Conservation (phyloP, 2,888 invertebrate genomes). For the Biston betularia region DNA sequence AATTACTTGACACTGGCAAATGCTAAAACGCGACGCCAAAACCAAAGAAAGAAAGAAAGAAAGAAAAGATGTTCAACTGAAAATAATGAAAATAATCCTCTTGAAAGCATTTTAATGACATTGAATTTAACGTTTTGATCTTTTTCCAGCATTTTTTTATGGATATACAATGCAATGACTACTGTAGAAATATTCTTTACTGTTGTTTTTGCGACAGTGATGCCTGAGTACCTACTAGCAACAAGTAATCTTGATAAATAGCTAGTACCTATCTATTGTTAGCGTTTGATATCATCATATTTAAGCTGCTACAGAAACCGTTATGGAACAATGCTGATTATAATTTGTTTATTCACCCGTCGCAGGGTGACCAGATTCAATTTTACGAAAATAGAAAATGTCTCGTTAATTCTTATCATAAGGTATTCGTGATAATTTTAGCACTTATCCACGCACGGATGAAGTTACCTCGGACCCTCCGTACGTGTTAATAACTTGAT, state of each 20-base stretch:
- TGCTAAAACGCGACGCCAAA: too few species aligned
- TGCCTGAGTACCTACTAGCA: background rate
- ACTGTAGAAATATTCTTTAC: slow-evolving; percentile 5
- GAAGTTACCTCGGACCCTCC: slow-evolving; percentile 40
- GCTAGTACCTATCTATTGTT: slow-evolving; percentile 12
- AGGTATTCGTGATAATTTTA: background rate
- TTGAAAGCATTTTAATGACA: too few species aligned
- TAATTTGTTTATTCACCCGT: background rate
- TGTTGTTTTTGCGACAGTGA: background rate
- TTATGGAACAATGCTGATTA: slow-evolving; percentile 2
- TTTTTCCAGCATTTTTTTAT: too few species aligned
- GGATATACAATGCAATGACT: too few species aligned
- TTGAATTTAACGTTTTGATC: too few species aligned
- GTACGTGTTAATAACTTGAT: slow-evolving; percentile 72
- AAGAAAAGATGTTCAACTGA: too few species aligned
- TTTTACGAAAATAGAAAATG: too few species aligned
- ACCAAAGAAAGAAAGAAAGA: too few species aligned
- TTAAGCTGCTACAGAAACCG: slow-evolving; percentile 9
- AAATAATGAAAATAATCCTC: too few species aligned
- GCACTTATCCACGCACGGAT: slow-evolving; percentile 27
- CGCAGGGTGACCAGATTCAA: too few species aligned
- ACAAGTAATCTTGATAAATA: slow-evolving; percentile 43
- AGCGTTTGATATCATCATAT: slow-evolving; percentile 33
- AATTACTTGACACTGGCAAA: too few species aligned
- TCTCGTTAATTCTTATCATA: too few species aligned